Percentiles rank a stretch among this genome's conserved stretches.
These are phyloP conservation scores for Cebidichthys violaceus DNA, from an alignment of 2,113 vertebrate species.

Conservation along the genomic window DNA sequence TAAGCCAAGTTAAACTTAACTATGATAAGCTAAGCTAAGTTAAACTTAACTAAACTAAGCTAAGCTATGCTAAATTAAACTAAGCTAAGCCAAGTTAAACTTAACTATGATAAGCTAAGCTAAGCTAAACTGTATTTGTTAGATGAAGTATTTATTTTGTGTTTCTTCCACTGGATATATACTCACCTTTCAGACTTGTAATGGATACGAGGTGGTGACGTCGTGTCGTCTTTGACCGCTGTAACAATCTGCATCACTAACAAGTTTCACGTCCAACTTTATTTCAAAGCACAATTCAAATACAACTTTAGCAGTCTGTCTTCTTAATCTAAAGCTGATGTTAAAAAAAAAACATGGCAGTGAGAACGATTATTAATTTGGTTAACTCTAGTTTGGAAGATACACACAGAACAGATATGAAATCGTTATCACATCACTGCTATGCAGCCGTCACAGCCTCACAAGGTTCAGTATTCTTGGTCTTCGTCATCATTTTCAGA, in stretches of 20 bases:
- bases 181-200: not conserved
- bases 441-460: not conserved
- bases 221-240: not conserved
- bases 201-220: too few relatives aligned
- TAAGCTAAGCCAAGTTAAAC: not conserved
- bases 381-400: not conserved
- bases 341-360: not conserved
- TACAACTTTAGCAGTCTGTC: not conserved
- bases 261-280: conserved; percentile 17
- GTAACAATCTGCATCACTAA: not conserved
- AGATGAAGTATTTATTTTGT: not conserved
- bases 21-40: too few relatives aligned
- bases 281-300: conserved; percentile 32
- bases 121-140: not conserved
- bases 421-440: not conserved
- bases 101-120: too few relatives aligned
- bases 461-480: conserved; percentile 84
- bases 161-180: not conserved
- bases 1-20: not conserved
- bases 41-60: too few relatives aligned
- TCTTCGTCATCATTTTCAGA: conserved; percentile 85
- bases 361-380: conserved; percentile 14
- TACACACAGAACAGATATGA: not conserved
- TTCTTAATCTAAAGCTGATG: not conserved
- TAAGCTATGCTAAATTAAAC: not conserved